These are phyloP conservation scores for Colistium nudipinnis DNA, from an alignment of 2,113 vertebrate genomes.

Conservation along the genomic window DNA sequence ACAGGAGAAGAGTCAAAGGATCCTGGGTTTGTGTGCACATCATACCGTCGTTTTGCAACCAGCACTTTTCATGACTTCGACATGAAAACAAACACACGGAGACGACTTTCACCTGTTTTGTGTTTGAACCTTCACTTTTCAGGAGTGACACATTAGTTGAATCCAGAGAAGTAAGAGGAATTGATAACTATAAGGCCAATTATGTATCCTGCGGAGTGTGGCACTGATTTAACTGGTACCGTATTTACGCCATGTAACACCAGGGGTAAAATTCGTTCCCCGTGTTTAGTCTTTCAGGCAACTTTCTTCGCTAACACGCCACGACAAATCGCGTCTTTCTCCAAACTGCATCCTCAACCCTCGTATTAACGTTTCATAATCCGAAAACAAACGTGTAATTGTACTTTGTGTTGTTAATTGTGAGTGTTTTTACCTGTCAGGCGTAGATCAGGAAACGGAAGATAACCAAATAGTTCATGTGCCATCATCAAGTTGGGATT, in stretches of 20 bases:
- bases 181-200: conserved; percentile 28
- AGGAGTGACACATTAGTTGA: not conserved
- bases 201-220: conserved; percentile 1
- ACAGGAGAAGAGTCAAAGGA: too few species aligned
- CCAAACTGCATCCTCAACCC: too few species aligned
- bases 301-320: not conserved
- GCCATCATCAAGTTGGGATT: too few species aligned
- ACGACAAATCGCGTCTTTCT: too few species aligned
- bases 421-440: conserved; percentile 15
- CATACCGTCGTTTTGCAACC: too few species aligned
- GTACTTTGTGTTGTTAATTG: not conserved
- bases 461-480: too few species aligned
- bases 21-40: too few species aligned
- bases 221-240: conserved; percentile 45
- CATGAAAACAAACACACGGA: not conserved
- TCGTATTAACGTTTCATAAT: too few species aligned
- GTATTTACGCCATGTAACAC: not conserved
- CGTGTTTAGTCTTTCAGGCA: conserved; percentile 23
- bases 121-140: not conserved
- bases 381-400: too few species aligned
- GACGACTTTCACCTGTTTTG: not conserved
- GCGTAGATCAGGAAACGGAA: too few species aligned
- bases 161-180: not conserved
- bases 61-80: conserved; percentile 3
- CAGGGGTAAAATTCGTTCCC: rapidly evolving